These are phyloP conservation scores for Temnothorax curvispinosus DNA, from an alignment of 1,140 invertebrate genomes.

Conservation along the genomic window DNA sequence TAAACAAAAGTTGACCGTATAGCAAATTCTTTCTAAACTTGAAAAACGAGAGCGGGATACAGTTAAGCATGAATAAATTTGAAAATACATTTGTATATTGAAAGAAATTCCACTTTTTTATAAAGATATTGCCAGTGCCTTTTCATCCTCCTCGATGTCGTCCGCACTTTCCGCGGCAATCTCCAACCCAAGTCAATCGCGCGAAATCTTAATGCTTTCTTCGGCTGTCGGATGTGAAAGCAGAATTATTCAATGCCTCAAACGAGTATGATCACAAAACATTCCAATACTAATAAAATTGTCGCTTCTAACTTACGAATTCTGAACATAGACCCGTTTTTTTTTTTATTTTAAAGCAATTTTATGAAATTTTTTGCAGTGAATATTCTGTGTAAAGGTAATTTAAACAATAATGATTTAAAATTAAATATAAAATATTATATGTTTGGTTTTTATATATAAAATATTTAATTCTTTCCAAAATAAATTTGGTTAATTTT, in stretches of 20 bases:
- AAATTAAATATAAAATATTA: background rate
- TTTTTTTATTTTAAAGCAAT: background rate
- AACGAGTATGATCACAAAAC: background rate
- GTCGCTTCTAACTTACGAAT: background rate
- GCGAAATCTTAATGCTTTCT: constrained; percentile 68
- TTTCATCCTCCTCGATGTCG: too few species aligned
- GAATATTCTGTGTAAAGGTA: background rate
- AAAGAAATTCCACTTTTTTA: background rate
- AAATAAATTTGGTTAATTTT: background rate
- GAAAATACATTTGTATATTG: constrained; percentile 2
- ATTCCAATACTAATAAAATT: background rate
- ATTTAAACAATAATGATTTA: background rate
- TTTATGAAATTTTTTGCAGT: background rate
- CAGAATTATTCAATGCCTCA: constrained; percentile 1
- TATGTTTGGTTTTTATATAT: background rate
- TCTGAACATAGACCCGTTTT: background rate
- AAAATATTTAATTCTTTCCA: background rate
- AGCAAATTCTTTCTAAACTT: background rate
- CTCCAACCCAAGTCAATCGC: constrained; percentile 78
- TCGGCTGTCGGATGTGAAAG: constrained; percentile 7
- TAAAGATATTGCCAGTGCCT: background rate
- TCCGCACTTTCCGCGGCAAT: constrained; percentile 55
- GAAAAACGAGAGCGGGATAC: background rate
- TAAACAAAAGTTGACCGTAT: background rate
- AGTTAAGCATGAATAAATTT: background rate